phyloP scores from a whole-genome alignment of 64 coral and sea anemone genomes.

The Pachyseris speciosa region DNA sequence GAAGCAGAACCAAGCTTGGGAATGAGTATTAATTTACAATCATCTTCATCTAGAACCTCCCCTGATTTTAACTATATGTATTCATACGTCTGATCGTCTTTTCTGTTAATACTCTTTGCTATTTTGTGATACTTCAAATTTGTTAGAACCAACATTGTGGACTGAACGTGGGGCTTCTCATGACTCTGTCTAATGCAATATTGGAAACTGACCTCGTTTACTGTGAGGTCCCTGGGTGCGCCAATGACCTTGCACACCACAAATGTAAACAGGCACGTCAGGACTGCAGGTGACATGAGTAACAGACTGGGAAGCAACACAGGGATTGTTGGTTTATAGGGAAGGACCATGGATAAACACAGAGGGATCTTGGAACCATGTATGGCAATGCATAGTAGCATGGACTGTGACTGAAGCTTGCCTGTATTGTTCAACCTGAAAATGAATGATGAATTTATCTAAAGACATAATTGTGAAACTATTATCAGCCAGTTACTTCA shows the following conservation, averaged over 20 bases:
- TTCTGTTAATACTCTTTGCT: too few species aligned
- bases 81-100: too few species aligned
- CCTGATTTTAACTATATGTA: too few species aligned
- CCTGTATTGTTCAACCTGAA: slow-evolving; percentile 48
- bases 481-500: background rate
- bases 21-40: too few species aligned
- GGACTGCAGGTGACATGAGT: background rate
- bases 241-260: slow-evolving; percentile 17
- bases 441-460: background rate
- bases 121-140: background rate
- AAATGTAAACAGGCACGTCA: slow-evolving; percentile 46
- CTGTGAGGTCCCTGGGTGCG: background rate
- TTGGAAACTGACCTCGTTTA: slow-evolving; percentile 14
- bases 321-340: background rate
- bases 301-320: slow-evolving; percentile 26
- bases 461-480: background rate
- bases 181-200: background rate
- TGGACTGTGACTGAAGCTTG: slow-evolving; percentile 27
- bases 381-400: slow-evolving; percentile 39
- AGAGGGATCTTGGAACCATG: slow-evolving; percentile 58
- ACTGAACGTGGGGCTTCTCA: too few species aligned
- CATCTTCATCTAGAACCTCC: too few species aligned
- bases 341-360: slow-evolving; percentile 1
- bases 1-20: too few species aligned
- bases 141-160: background rate